A percentile compares a stretch with the other conserved stretches of the same genome.
These are phyloP conservation scores for Neoitamus cyanurus DNA, from an alignment of 2,888 invertebrate species.

Conservation along the genomic window DNA sequence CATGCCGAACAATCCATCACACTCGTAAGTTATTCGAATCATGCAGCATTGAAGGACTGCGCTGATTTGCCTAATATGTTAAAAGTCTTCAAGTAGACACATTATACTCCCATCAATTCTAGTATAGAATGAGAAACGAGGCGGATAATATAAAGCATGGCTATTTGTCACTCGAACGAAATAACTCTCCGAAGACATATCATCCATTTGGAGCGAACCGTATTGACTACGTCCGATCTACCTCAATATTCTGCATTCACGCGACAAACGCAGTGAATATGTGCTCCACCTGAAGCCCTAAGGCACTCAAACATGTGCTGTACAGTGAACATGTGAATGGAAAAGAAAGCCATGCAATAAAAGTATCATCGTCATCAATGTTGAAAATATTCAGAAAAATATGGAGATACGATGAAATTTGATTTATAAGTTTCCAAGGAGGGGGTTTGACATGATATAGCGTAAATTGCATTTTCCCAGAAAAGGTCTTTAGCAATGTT, in stretches of 20 bases:
- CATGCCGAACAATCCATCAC: no score
- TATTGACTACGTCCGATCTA: not conserved
- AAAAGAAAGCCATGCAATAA: not conserved
- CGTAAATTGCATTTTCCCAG: constrained; percentile 18
- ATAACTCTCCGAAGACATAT: not conserved
- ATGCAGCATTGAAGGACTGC: not conserved
- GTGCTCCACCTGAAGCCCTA: not conserved
- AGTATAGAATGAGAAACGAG: not conserved
- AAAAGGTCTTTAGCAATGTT: constrained; percentile 1
- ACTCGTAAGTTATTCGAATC: no score
- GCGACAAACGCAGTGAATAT: not conserved
- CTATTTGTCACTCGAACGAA: not conserved
- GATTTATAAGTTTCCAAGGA: constrained; percentile 31
- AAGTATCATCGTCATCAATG: constrained; percentile 10
- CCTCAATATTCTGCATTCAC: not conserved
- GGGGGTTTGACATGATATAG: constrained; percentile 27
- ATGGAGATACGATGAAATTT: constrained; percentile 22
- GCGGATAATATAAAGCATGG: not conserved
- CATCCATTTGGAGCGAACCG: not conserved
- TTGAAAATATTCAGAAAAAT: not conserved
- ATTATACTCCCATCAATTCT: not conserved
- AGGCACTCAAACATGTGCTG: not conserved
- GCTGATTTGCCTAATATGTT: not conserved
- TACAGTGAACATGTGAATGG: not conserved
- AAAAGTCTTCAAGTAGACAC: not conserved